A percentile compares a stretch with the other conserved stretches of the same genome.
Evolutionary conservation across 2,797 vertebrate genomes (phyloP).

Genomic region (Odontamblyopus lacepedii): DNA sequence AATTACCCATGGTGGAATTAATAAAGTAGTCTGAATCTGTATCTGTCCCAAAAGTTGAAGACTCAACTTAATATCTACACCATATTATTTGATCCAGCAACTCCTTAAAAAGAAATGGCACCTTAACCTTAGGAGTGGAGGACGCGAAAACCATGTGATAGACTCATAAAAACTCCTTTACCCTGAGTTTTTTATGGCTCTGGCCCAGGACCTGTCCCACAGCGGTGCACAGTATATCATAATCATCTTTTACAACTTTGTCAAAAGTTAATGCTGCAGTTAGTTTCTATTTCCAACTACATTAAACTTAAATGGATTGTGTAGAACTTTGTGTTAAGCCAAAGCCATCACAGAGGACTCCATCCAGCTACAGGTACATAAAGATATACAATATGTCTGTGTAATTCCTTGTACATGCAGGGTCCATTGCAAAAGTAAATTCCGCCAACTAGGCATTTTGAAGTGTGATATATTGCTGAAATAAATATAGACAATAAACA

Average conservation of each 20-base stretch:
- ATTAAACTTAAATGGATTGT: not conserved
- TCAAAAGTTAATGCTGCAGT: slow-evolving; percentile 37
- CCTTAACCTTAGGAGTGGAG: slow-evolving; percentile 28
- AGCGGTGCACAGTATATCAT: slow-evolving; percentile 23
- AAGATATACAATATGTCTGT: not conserved
- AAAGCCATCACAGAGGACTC: no score
- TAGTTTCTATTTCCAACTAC: slow-evolving; percentile 14
- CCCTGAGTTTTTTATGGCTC: slow-evolving; percentile 32
- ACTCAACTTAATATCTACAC: not conserved
- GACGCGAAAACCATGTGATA: slow-evolving; percentile 34
- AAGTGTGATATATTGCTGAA: no score
- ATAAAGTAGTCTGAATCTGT: no score
- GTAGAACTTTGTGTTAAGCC: no score
- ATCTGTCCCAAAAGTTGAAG: not conserved
- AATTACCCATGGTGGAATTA: no score
- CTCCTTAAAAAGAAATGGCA: slow-evolving; percentile 12
- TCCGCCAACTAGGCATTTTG: no score
- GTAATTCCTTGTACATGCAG: no score
- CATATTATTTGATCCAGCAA: not conserved
- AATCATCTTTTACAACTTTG: slow-evolving; percentile 38
- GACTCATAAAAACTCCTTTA: slow-evolving; percentile 50
- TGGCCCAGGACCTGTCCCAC: slow-evolving; percentile 16
- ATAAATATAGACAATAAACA: no score
- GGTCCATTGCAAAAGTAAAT: no score
- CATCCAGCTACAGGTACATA: not conserved